Base-by-base conservation (phyloP, 2,113 vertebrate species). In the Aepyceros melampus region DNA sequence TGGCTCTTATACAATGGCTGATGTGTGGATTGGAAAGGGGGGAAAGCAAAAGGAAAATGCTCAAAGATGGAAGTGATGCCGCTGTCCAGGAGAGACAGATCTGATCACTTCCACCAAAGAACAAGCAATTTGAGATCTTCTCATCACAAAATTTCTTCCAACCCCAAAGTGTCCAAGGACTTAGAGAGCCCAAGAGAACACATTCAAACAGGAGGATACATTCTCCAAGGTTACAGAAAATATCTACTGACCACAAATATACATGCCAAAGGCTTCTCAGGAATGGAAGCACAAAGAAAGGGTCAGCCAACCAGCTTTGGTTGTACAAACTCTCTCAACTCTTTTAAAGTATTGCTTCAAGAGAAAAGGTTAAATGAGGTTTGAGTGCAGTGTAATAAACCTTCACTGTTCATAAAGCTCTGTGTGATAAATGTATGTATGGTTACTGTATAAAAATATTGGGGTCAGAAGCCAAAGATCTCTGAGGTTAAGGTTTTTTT, bases 351-450 rank as follows among this genome's bases (percentile, higher is more conserved):
- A 97, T 60, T 97, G 96, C 97, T 98, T 98, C 98, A 87, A 12
- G 43, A 98, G 98, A 95, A 98, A 98, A 99, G 98, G 98, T 99
- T 99, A 99, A 99, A 98, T 2, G 97, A 99, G 98, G 98, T 98
- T 99, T 99, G 99, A 98, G 98, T 98, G 95, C 95, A 97, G 97
- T 0, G 47, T 98, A 99, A 99, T 99, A 99, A 99, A 99, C 98
- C 98, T 99, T 98, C 98, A 99, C 98, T 98, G 98, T 98, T 99
- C 98, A 98, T 99, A 99, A 99, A 99, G 96, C 97, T 94, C 92
- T 71, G 96, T 81, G 96, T 98, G 98, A 99, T 99, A 98, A 99
- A 99, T 97, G 98, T 97, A 97, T 31, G 12, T 98, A 98, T 96
- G 92, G 97, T 98, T 99, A 98, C 98, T 98, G 97, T 19, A 98